A percentile compares a stretch with the other conserved stretches of the same genome.
Conservation (phyloP, 2,113 vertebrate genomes). For the Chaetorhynchus papuensis region DNA sequence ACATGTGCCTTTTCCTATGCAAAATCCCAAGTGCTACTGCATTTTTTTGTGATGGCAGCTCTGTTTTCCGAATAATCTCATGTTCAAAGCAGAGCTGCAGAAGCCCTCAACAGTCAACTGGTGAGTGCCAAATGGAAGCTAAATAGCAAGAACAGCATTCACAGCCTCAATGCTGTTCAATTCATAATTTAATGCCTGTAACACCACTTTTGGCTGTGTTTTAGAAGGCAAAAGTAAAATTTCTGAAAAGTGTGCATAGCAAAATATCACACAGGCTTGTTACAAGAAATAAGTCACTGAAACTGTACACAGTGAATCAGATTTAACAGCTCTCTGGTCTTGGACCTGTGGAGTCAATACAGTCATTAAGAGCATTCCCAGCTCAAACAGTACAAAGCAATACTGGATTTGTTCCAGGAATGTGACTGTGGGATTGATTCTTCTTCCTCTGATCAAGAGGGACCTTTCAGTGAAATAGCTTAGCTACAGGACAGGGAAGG, state of each 20-base stretch:
- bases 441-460: not conserved
- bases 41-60: not conserved
- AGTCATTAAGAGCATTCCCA: not conserved
- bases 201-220: not conserved
- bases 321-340: not conserved
- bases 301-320: not conserved
- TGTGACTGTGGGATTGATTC: accelerated
- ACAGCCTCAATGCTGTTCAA: not conserved
- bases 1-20: not conserved
- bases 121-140: not conserved
- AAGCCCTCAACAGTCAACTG: not conserved
- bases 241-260: not conserved
- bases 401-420: not conserved
- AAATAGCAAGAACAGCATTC: not conserved
- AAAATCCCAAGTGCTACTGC: not conserved
- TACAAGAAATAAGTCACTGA: not conserved
- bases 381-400: not conserved
- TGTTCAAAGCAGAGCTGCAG: not conserved
- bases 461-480: not conserved
- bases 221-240: not conserved
- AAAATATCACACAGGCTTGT: not conserved
- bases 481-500: not conserved
- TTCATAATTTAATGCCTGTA: not conserved
- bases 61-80: not conserved
- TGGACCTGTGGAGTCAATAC: not conserved